These are phyloP conservation scores for Butorides virescens DNA, from an alignment of 2,113 vertebrate genomes.

Conservation along the genomic window DNA sequence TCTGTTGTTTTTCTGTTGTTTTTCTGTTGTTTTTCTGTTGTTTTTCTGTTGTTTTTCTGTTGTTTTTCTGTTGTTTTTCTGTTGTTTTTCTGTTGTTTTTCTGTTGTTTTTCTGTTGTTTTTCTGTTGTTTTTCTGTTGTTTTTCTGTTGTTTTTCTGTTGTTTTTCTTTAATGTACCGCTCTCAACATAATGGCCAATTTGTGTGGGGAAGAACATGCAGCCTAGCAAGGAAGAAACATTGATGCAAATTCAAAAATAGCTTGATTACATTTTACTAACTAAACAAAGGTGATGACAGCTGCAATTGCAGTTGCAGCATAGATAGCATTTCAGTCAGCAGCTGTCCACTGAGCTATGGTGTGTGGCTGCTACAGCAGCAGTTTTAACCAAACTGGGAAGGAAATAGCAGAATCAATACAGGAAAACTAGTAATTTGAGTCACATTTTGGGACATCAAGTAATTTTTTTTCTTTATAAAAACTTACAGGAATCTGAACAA, in stretches of 20 bases:
- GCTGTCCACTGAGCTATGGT: not conserved
- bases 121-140: no score
- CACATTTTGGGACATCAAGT: not conserved
- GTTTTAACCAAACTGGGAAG: not conserved
- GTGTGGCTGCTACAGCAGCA: not conserved
- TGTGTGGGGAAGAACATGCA: not conserved
- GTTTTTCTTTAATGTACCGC: fast-evolving
- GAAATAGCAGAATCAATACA: not conserved
- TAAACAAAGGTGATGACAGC: not conserved
- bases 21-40: no score
- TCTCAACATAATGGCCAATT: not conserved
- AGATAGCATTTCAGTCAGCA: not conserved
- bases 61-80: no score
- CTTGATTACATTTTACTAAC: not conserved
- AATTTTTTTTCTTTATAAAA: not conserved
- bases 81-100: no score
- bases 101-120: no score
- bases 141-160: no score
- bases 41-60: no score
- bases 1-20: no score
- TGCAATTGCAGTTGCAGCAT: not conserved
- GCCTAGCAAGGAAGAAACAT: not conserved
- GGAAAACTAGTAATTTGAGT: not conserved
- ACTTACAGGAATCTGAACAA: not conserved
- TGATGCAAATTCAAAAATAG: not conserved